phyloP scores from a whole-genome alignment of 2,113 vertebrate genomes.

The Sigmodon hispidus region DNA sequence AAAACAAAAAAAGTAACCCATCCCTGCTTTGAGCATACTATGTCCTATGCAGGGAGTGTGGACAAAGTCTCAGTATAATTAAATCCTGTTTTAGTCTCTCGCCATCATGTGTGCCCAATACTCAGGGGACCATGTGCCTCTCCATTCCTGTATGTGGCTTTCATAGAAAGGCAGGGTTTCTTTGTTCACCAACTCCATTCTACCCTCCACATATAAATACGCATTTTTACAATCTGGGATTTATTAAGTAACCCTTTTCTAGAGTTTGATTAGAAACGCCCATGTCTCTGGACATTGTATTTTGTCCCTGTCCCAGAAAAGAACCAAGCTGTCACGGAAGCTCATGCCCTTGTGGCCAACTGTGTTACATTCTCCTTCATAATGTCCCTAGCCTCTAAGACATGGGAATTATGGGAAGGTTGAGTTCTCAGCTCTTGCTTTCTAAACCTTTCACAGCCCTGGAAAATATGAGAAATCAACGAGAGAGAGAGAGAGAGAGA shows the following conservation, averaged over 20 bases:
- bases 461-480: neutral
- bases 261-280: neutral
- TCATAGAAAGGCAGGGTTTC: neutral
- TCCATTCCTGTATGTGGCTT: neutral
- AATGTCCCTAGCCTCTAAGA: neutral
- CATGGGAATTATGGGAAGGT: neutral
- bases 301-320: neutral
- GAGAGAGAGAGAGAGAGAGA: neutral
- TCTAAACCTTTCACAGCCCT: neutral
- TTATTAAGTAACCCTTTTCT: neutral
- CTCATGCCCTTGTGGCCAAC: neutral
- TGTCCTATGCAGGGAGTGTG: neutral
- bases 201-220: neutral
- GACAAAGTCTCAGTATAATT: neutral
- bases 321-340: neutral
- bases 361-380: neutral
- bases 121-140: accelerated
- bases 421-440: neutral
- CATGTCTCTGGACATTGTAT: neutral
- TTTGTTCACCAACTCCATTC: neutral
- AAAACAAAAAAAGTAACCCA: neutral
- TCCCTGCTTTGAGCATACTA: neutral
- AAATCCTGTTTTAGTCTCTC: neutral
- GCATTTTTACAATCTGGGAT: neutral
- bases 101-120: accelerated